Evolutionary conservation across 92 coral and sea anemone genomes (phyloP).

Genomic region (Anthopleura xanthogrammica): DNA sequence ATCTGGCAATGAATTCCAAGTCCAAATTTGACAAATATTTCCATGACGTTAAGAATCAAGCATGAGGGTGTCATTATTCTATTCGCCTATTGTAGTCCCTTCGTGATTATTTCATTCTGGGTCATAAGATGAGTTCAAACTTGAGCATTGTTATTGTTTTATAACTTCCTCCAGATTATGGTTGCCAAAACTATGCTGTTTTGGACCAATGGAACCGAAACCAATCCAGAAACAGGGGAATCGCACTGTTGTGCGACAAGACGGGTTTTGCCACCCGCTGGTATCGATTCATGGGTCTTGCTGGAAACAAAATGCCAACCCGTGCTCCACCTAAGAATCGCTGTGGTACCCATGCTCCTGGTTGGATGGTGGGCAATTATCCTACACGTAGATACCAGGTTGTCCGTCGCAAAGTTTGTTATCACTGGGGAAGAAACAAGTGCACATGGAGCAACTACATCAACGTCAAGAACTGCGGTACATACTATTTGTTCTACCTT

Average conservation of each 20-base stretch:
- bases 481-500: conserved; percentile 18
- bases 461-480: conserved; percentile 14
- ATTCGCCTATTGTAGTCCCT: too few relatives aligned
- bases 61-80: too few relatives aligned
- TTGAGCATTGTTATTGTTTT: too few relatives aligned
- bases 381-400: conserved; percentile 1
- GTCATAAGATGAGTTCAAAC: too few relatives aligned
- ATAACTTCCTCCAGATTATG: too few relatives aligned
- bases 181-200: not conserved
- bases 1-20: too few relatives aligned
- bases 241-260: not conserved
- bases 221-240: not conserved
- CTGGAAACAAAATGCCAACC: conserved; percentile 14
- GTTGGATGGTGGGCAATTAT: conserved; percentile 21
- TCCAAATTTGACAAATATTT: too few relatives aligned
- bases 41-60: too few relatives aligned
- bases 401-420: conserved; percentile 25
- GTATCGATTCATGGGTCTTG: conserved; percentile 20
- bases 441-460: conserved; percentile 7
- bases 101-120: too few relatives aligned
- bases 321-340: not conserved
- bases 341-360: conserved; percentile 35
- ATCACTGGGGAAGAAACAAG: not conserved
- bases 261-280: not conserved
- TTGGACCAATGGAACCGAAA: not conserved